A percentile compares a stretch with the other conserved stretches of the same genome.
Evolutionary conservation across 2,888 invertebrate genomes (phyloP).

Genomic region (Temnothorax unifasciatus): DNA sequence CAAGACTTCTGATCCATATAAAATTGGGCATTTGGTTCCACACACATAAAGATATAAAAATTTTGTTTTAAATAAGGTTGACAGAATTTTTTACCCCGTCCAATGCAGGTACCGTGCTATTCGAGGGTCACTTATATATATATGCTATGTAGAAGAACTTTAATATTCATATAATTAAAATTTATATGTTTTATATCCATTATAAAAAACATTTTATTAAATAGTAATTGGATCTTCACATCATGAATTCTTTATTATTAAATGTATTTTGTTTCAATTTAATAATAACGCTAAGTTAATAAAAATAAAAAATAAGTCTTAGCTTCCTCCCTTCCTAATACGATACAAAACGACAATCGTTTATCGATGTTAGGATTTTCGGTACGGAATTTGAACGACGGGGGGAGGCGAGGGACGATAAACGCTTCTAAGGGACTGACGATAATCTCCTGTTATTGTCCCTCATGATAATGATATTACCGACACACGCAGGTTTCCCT

Average conservation of each 20-base stretch:
- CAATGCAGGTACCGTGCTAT: too few species aligned
- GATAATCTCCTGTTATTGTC: slow-evolving; percentile 69
- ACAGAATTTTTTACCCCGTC: too few species aligned
- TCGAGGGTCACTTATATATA: too few species aligned
- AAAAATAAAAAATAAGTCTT: neutral
- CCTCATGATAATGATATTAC: slow-evolving; percentile 71
- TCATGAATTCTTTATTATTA: neutral
- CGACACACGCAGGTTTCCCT: slow-evolving; percentile 45
- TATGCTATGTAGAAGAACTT: neutral
- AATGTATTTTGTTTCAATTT: neutral
- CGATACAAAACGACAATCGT: slow-evolving; percentile 1
- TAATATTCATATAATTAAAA: neutral
- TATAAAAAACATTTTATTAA: slow-evolving; percentile 15
- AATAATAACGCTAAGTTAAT: neutral
- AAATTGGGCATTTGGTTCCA: too few species aligned
- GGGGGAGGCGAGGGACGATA: slow-evolving; percentile 12
- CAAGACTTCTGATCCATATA: too few species aligned
- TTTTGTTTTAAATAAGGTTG: too few species aligned
- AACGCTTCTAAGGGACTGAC: slow-evolving; percentile 42
- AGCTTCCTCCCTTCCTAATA: neutral
- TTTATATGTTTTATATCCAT: neutral
- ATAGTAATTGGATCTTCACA: neutral
- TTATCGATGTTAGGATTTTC: slow-evolving; percentile 20
- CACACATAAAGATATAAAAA: too few species aligned
- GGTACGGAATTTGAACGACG: slow-evolving; percentile 40